Base-by-base conservation (phyloP, 2,888 invertebrate genomes). In the Sialis lutaria region DNA sequence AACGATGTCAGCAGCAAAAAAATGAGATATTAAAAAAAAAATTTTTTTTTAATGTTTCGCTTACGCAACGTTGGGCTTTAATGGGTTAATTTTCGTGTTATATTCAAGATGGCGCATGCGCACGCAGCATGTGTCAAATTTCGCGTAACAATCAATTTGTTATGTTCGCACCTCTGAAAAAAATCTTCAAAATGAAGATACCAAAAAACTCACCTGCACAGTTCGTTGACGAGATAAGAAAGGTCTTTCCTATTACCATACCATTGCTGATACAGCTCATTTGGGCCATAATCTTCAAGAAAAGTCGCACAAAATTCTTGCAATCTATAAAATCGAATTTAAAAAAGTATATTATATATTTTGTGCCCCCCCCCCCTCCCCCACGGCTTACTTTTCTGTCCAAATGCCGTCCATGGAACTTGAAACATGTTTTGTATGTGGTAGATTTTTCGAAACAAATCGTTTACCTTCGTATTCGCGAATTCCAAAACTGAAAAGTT, bases 361-460 rank as follows among this genome's bases (percentile, higher is more conserved):
- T n/a, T n/a, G n/a, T n/a, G n/a, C n/a, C n/a, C n/a, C n/a, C n/a
- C n/a, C n/a, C n/a, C n/a, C n/a, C n/a, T n/a, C n/a, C n/a, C n/a
- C n/a, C n/a, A n/a, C n/a, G n/a, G 50, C 50, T 54, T 56, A 55
- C 54, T 50, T 49, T 48, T 42, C 41, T 9, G 53, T 49, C 55
- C 56, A 55, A 37, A 48, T 32, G 30, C 52, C 53, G 40, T 55
- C 53, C 22, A 50, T 46, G 2, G 41, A 13, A 37, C 46, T 52
- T 7, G 45, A 44, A 13, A 53, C 49, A 42, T 54, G 53, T n/a
- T 42, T 42, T 6, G 53, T 52, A 13, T 50, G 9, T 33, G 33
- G 41, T 8, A 50, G 47, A 34, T 22, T 40, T 33, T 48, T 44
- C 33, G 48, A 52, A 35, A 54, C 37, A 34, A 53, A 48, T 39